Evolutionary conservation across 2,113 vertebrate species (phyloP), one percentile per base, ranked within the genome.

Genomic region (Lophius piscatorius): DNA sequence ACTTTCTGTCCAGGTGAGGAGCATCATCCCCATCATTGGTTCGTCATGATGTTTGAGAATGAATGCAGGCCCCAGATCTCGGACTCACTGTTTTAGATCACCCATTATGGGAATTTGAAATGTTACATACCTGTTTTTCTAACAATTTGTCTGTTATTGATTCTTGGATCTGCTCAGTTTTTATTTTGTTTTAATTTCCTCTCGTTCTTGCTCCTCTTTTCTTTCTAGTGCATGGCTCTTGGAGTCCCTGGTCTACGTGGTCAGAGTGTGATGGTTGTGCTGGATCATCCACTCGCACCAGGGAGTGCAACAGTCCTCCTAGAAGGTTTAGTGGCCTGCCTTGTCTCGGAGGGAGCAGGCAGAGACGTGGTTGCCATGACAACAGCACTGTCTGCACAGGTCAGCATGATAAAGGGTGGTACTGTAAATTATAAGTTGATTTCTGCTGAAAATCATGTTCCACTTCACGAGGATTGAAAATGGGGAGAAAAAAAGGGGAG

Each of bases 201-300:
- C 9, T 3, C 9, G 14, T 9, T 29, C n/a, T 24, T 47, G 24
- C 9, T 20, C 7, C 7, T 20, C 17, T 33, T n/a, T 7, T 52
- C 9, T 11, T 6, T 60, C 0, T 70, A 96, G 95, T 93, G 31
- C 87, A 94, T 0, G 94, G 94, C 1, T 85, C 74, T 0, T 97
- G 95, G 95, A 83, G 92, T 24, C 64, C 82, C 0, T 95, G 95
- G 94, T 89, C 92, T 0, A 28, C 18, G 0, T 97, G 95, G 95
- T 92, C 93, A 0, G 71, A 81, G 13, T 97, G 95, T 14, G 85
- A 92, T 0, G 52, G 23, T 0, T 97, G 95, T 9, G 51, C 63
- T 0, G 94, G 94, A 0, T 87, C 82, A 13, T 91, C 93, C 3
- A 61, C 80, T 1, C 82, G 93, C 22, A 90, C 52, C 33, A 72